Conservation (phyloP, 2,113 vertebrate genomes). For the Thryonomys swinderianus region DNA sequence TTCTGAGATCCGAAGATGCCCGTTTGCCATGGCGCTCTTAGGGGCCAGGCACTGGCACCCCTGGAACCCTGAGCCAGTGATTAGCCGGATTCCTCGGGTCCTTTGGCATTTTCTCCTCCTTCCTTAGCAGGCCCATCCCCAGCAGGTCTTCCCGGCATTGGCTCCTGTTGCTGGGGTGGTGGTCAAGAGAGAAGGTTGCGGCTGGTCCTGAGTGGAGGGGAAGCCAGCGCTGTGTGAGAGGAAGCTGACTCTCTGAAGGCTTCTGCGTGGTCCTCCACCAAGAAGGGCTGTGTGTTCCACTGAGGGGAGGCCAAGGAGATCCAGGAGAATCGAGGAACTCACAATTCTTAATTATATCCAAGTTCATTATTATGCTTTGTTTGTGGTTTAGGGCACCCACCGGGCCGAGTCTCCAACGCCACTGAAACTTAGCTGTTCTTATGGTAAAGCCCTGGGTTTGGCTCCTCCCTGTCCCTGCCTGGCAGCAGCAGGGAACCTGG, state of each 20-base stretch:
- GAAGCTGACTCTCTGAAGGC: background rate
- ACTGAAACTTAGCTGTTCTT: background rate
- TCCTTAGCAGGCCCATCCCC: background rate
- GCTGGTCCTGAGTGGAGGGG: no score
- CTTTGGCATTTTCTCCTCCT: background rate
- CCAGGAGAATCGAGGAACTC: background rate
- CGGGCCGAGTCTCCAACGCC: background rate
- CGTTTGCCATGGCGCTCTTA: no score
- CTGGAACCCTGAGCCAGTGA: background rate
- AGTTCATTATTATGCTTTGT: background rate
- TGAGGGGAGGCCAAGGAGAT: background rate
- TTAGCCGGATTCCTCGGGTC: no score
- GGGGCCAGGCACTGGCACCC: fast-evolving
- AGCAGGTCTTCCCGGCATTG: background rate
- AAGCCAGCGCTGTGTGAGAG: background rate
- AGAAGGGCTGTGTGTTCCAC: background rate
- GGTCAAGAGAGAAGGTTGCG: background rate
- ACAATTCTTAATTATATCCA: background rate
- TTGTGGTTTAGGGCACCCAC: background rate
- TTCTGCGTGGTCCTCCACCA: background rate
- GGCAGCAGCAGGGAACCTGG: background rate
- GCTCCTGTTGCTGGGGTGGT: background rate
- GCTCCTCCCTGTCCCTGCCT: background rate
- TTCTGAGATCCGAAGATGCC: no score
- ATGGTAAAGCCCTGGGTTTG: background rate